Base-by-base conservation (phyloP, 92 coral and sea anemone genomes). In the Heliopora coerulea region DNA sequence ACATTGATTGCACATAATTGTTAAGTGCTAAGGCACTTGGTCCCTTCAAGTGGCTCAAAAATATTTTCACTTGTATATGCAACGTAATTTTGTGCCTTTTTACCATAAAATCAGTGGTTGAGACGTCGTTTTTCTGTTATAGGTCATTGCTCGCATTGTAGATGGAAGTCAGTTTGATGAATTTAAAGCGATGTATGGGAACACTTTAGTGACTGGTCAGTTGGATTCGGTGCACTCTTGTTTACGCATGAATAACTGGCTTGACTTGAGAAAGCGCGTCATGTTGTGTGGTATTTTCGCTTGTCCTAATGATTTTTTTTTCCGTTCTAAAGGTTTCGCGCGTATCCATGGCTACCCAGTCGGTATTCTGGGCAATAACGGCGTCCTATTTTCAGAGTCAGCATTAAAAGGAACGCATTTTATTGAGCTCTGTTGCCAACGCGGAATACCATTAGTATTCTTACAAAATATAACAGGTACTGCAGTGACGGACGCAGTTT, bases 101-200 rank as follows among this genome's bases (percentile, higher is more conserved):
- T n/a, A n/a, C n/a, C n/a, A n/a, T n/a, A n/a, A n/a, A n/a, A n/a
- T n/a, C 10, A 31, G 3, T 9, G 33, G 17, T 19, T 54, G 18
- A 10, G 54, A 39, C 20, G 49, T 27, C 18, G n/a, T 15, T 24
- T 35, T 5, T 37, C 18, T 39, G n/a, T 65, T 78, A 8, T 82
- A 93, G 98, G 98, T 93, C 32, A 93, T 93, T 46, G 95, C 98
- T 1, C 89, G 98, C 9, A 77, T 93, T 29, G 96, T 89, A 8
- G 98, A 93, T 79, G 98, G 98, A 27, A 93, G 98, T 77, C 84
- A 73, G 61, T 93, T 93, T 73, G 98, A 93, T 62, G 98, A 93
- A 82, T 93, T 93, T 77, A 93, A 93, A 41, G 96, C 92, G 31
- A 85, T 89, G 92, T 93, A 93, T 69, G 98, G 98, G 2, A 89